These are phyloP conservation scores for Megastigmus dorsalis DNA, from an alignment of 2,888 invertebrate species.

Conservation along the genomic window DNA sequence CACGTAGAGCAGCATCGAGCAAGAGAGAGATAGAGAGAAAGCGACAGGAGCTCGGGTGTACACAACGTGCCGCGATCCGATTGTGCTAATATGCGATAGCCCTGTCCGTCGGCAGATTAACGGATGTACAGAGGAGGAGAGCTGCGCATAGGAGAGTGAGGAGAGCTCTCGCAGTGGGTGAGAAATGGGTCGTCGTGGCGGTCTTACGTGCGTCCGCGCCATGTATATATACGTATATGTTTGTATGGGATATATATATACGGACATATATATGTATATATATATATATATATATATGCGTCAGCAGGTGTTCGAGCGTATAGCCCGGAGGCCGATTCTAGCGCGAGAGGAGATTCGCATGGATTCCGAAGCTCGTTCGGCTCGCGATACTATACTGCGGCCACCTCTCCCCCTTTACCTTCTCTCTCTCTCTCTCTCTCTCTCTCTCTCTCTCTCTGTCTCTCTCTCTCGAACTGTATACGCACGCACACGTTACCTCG, in stretches of 20 bases:
- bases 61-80: conserved; percentile 59
- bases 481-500: no score
- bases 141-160: not conserved
- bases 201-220: conserved; percentile 3
- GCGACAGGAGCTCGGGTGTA: no score
- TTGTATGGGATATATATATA: not conserved
- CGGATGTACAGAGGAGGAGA: not conserved
- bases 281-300: not conserved
- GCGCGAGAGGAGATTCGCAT: conserved; percentile 23
- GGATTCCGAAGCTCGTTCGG: conserved; percentile 40
- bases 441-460: no score
- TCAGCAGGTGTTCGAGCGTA: conserved; percentile 21
- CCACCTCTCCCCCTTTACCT: not conserved
- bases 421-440: no score
- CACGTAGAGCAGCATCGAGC: no score
- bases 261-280: no score
- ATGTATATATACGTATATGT: no score
- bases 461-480: no score
- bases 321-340: not conserved
- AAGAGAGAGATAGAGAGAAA: no score
- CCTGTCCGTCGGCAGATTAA: conserved; percentile 45
- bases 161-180: not conserved
- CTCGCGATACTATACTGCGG: conserved; percentile 2
- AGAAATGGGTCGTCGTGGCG: conserved; percentile 41
- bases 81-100: conserved; percentile 60